Percentiles rank a stretch among this genome's conserved stretches.
phyloP scores from a whole-genome alignment of 2,797 vertebrate species.

The Ispidina picta region DNA sequence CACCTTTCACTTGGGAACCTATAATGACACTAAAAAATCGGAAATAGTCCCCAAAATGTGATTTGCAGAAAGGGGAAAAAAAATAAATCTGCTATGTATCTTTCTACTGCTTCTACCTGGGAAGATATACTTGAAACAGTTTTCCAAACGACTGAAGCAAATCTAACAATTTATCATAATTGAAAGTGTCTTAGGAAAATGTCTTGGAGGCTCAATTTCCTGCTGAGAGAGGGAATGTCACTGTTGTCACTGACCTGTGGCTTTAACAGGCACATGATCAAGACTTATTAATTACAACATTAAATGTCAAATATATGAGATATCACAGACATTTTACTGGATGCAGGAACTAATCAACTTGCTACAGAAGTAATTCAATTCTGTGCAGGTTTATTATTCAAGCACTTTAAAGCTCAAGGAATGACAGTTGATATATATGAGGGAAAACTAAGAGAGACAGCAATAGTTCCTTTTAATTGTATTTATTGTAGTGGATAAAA shows the following conservation, averaged over 20 bases:
- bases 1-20: not conserved
- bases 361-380: slow-evolving; percentile 59
- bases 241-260: slow-evolving; percentile 57
- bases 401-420: slow-evolving; percentile 50
- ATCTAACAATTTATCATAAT: slow-evolving; percentile 64
- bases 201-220: slow-evolving; percentile 64
- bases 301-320: slow-evolving; percentile 61
- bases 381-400: slow-evolving; percentile 57
- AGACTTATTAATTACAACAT: slow-evolving; percentile 68
- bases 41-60: not conserved
- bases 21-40: not conserved
- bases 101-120: not conserved
- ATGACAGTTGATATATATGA: slow-evolving; percentile 62
- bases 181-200: slow-evolving; percentile 61
- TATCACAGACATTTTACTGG: slow-evolving; percentile 51
- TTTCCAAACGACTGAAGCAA: slow-evolving; percentile 61
- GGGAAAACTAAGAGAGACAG: slow-evolving; percentile 54
- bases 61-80: not conserved
- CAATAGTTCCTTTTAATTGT: slow-evolving; percentile 57
- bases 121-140: slow-evolving; percentile 2
- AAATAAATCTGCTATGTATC: not conserved
- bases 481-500: slow-evolving; percentile 60
- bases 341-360: slow-evolving; percentile 61
- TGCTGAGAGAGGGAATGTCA: slow-evolving; percentile 58
- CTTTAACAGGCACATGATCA: slow-evolving; percentile 35